Evolutionary conservation across 30 jellyfish, hydroid and myxozoan species (phyloP), one percentile per base, ranked within the genome.

Genomic region (Hydractinia symbiolongicarpus): DNA sequence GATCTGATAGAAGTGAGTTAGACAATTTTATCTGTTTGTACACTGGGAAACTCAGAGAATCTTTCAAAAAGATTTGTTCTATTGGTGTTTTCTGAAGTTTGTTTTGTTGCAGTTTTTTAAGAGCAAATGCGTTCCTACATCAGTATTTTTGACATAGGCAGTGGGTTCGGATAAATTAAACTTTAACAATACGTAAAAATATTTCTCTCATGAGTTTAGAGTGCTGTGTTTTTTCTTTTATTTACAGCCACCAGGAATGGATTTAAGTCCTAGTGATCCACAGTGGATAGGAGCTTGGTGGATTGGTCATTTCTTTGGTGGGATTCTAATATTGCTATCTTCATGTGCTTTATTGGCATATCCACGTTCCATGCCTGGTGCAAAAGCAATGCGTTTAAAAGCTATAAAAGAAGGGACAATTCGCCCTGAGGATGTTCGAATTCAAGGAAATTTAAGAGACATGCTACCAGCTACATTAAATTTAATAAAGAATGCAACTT

Each of bases 241-340:
- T 60, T 72, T 67, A 17, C 72, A 92, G 98, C 98, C 98, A 6
- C 95, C 87, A 7, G 98, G 98, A 1, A 15, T 92, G 21, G 82
- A 92, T 66, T 81, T 92, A 50, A 92, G 93, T 76, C 98, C 98
- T 9, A 96, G 87, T 52, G 98, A 92, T 77, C 98, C 98, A 4
- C 81, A 95, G 73, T 92, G 98, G 98, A 87, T 92, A 54, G 98
- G 98, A 9, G 98, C 98, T 5, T 92, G 98, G 98, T 92, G 98
- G 98, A 84, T 92, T 51, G 98, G 98, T 15, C 98, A 92, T 69
- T 87, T 92, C 81, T 92, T 89, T 60, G 98, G 98, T 55, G 98
- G 95, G 53, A 55, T 92, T 20, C 77, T 92, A 76, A 92, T 92
- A 40, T 84, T 92, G 72, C 70, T 92, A 44, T 81, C 98, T 15